Conservation (phyloP, 2,113 vertebrate species). For the Eptesicus fuscus region DNA sequence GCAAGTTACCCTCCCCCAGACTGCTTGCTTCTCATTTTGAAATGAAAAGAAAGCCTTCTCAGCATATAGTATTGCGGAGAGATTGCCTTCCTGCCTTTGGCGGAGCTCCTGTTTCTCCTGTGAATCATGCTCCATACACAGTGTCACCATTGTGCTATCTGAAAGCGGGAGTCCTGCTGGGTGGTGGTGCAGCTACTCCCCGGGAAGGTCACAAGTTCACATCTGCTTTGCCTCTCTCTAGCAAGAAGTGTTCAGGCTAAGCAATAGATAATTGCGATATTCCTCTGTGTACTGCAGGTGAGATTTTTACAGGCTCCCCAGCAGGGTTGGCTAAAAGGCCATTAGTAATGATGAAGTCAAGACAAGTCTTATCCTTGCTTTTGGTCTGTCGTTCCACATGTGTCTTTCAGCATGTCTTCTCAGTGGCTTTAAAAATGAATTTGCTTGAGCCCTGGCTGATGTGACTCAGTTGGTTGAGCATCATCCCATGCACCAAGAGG, state of each 20-base stretch:
- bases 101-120: conserved; percentile 27
- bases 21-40: not conserved
- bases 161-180: conserved; percentile 21
- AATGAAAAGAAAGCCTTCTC: conserved; percentile 38
- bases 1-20: not conserved
- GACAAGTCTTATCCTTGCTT: not conserved
- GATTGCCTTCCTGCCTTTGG: conserved; percentile 50
- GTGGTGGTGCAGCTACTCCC: not conserved
- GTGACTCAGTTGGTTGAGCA: not conserved
- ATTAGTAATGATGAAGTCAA: not conserved
- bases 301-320: not conserved
- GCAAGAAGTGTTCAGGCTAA: not conserved
- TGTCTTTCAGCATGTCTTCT: not conserved
- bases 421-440: not conserved
- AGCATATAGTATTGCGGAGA: not conserved
- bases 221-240: conserved; percentile 15
- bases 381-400: not conserved
- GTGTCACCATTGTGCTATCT: conserved; percentile 58
- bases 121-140: conserved; percentile 54
- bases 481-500: not conserved
- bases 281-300: not conserved
- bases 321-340: not conserved
- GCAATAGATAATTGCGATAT: not conserved
- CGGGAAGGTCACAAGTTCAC: conserved; percentile 53
- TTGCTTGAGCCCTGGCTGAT: not conserved